Evolutionary conservation across 1,140 invertebrate species (phyloP), one percentile per base, ranked within the genome.

Genomic region (Hormaphis cornu): DNA sequence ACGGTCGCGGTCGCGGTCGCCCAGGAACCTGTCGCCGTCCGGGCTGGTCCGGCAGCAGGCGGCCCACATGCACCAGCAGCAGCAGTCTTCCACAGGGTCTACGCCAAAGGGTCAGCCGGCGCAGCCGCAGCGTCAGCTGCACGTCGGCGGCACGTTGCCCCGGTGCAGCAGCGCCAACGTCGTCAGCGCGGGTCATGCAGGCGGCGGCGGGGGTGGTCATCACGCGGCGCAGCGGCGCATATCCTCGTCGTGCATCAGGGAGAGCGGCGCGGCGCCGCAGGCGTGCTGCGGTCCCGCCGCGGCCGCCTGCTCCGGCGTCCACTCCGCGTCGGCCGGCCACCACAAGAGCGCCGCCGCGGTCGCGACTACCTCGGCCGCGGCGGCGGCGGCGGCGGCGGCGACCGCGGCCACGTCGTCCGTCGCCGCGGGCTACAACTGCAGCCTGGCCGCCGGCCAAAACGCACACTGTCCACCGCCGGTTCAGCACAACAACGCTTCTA

Each of bases 211-310:
- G 7, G 14, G 54, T 8, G 20, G 28, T 18, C 12, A 28, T 1
- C 42, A 46, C 18, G 44, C 5, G 16, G 28, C 61, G 16, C 20
- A 26, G 28, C 40, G 61, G n/a, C 61, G 61, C 40, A 66, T 66
- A 20, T 66, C 61, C 18, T 48, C 61, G 9, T 66, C 61, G 28
- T 66, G 61, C 44, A 66, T 66, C 28, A 33, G 61, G 44, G 61
- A 66, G 14, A 66, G 44, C 30, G n/a, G n/a, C n/a, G n/a, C n/a
- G n/a, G 24, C 61, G 20, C 28, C 61, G 28, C 18, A 50, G 44
- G 61, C 10, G 12, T 66, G 44, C 42, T 66, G 44, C 7, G 18
- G 18, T 6, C 28, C 48, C n/a, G 61, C 61, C 6, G 20, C 3
- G 3, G 5, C 35, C 44, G n/a, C 44, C n/a, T n/a, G n/a, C n/a